Conservation (phyloP, 2,113 vertebrate species). For the Trichomycterus rosablanca region DNA sequence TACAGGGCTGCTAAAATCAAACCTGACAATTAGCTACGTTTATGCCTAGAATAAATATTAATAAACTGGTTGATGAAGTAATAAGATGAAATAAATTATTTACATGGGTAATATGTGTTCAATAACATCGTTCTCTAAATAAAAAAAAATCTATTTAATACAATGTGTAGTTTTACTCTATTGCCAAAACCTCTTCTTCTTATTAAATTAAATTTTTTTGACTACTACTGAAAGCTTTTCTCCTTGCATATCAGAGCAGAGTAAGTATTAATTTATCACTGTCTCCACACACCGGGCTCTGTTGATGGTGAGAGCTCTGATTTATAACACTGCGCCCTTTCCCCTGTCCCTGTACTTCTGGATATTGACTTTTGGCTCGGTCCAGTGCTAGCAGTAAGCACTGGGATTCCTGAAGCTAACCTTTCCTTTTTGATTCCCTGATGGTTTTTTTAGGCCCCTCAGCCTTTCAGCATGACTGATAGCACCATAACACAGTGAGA, state of each 20-base stretch:
- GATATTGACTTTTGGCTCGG: constrained; percentile 38
- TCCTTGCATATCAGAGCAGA: constrained; percentile 12
- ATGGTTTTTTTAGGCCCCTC: constrained; percentile 19
- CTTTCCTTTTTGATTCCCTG: constrained; percentile 32
- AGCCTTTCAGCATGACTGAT: constrained; percentile 42
- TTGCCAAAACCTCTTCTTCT: no score
- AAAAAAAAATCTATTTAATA: no score
- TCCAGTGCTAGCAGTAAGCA: constrained; percentile 38
- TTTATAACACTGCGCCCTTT: constrained; percentile 27
- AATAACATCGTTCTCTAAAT: no score
- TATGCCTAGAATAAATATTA: no score
- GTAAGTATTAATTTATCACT: constrained; percentile 5
- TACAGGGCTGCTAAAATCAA: no score
- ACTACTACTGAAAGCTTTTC: neutral
- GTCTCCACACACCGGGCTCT: constrained; percentile 23
- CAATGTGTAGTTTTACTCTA: no score
- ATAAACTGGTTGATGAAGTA: no score
- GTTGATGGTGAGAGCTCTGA: constrained; percentile 43
- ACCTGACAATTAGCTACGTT: no score
- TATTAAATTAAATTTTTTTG: no score
- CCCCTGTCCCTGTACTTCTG: constrained; percentile 16
- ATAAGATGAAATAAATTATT: no score
- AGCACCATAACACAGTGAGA: constrained; percentile 18
- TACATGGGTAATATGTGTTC: no score
- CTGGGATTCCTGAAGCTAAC: constrained; percentile 33